Base-by-base conservation (phyloP, 2,797 vertebrate species). In the Aeoliscus strigatus region DNA sequence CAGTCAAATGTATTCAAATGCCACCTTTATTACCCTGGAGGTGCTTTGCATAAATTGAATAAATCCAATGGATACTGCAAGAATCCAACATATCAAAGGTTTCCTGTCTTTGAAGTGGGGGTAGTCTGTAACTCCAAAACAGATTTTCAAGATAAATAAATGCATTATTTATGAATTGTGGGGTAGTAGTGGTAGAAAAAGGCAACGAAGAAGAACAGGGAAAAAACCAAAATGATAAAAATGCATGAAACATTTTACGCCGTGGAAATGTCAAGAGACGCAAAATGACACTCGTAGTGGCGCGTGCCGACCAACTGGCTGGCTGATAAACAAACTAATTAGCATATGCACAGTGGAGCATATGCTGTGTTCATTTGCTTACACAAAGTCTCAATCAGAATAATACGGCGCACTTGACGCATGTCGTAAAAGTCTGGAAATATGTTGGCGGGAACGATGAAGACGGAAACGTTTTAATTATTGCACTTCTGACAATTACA, bases 81-180 rank as follows among this genome's bases (percentile, higher is more conserved):
- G 77, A 88, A 87, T 88, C 87, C 88, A 82, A 89, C 87, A 87
- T 89, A 87, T 90, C 88, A 90, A 90, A 89, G 89, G 84, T 89
- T 89, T 82, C 76, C 83, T 77, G 83, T 88, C 89, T 90, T 90
- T 90, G 89, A 90, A 86, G 88, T 90, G 84, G 73, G 82, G 78
- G 68, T 79, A 79, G 84, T 75, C 71, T 88, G 79, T 90, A 89
- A 89, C 89, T 89, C 85, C 80, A 85, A 89, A 90, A 89, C 88
- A 88, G 85, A 90, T 90, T 89, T 88, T 83, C 81, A 78, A 82
- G 88, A 89, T 90, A 90, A 89, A 89, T 90, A 89, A 85, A 90
- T 90, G 68, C 84, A 90, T 90, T 83, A 90, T 90, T 87, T 88
- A 90, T 90, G 86, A 89, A 83, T 77, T 75, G 75, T 53, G 73